These are phyloP conservation scores for Chrysopa pallens DNA, from an alignment of 1,140 invertebrate genomes.

Conservation along the genomic window DNA sequence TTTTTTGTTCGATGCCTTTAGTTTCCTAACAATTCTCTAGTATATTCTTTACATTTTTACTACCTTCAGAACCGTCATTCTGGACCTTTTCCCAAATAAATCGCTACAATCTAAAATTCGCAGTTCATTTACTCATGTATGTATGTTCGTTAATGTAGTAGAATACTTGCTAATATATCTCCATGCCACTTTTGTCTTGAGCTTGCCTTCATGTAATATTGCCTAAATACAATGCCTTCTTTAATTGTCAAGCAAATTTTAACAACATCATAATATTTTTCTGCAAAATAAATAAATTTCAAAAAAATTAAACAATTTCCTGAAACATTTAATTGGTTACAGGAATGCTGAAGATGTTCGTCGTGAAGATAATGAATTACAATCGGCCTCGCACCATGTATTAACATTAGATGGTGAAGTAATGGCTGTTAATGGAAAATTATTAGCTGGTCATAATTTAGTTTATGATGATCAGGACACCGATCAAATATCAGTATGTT, in stretches of 20 bases:
- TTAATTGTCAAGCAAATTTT: slow-evolving; percentile 2
- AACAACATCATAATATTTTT: neutral
- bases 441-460: slow-evolving; percentile 35
- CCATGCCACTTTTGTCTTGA: no score
- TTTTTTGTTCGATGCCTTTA: no score
- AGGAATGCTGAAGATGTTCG: slow-evolving; percentile 80
- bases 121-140: no score
- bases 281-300: neutral
- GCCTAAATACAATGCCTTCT: no score
- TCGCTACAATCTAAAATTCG: no score
- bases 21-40: no score
- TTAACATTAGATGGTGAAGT: slow-evolving; percentile 68
- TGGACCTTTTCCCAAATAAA: no score
- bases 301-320: neutral
- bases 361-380: slow-evolving; percentile 66
- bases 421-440: slow-evolving; percentile 47
- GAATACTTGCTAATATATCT: no score
- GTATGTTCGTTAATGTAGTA: no score
- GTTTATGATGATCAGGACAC: slow-evolving; percentile 29
- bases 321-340: neutral
- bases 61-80: no score
- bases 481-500: slow-evolving; percentile 49
- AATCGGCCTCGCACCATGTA: slow-evolving; percentile 50
- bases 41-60: no score
- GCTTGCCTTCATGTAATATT: no score